Conservation (phyloP, 2,797 vertebrate genomes). For the Clarias pachynema region DNA sequence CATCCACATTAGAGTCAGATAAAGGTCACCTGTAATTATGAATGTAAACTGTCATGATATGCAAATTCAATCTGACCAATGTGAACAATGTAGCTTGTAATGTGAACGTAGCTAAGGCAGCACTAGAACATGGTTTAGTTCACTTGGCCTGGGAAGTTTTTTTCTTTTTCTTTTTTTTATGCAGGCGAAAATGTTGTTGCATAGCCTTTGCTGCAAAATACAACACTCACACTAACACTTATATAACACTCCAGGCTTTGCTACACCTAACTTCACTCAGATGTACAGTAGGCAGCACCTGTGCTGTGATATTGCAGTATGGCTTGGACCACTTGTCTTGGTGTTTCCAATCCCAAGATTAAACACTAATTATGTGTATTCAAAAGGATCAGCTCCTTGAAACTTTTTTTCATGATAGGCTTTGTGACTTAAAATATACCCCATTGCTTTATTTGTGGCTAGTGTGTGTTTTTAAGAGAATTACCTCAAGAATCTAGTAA, state of each 20-base stretch:
- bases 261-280: slow-evolving; percentile 20
- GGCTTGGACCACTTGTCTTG: background rate
- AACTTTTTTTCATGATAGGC: background rate
- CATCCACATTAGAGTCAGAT: too few relatives aligned
- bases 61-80: too few relatives aligned
- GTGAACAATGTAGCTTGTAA: too few relatives aligned
- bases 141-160: background rate
- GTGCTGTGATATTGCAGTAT: slow-evolving; percentile 12
- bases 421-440: background rate
- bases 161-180: background rate
- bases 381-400: background rate
- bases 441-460: background rate
- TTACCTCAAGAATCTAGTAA: background rate
- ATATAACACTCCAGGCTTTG: slow-evolving; percentile 24
- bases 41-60: too few relatives aligned
- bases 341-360: background rate
- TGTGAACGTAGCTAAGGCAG: too few relatives aligned
- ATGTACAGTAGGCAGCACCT: slow-evolving; percentile 12
- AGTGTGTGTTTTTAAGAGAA: background rate
- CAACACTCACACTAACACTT: slow-evolving; percentile 23
- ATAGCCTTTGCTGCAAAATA: slow-evolving; percentile 12
- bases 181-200: slow-evolving; percentile 11
- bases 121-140: background rate
- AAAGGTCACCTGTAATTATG: too few relatives aligned
- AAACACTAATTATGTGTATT: background rate